Evolutionary conservation across 2,797 vertebrate genomes (phyloP), one percentile per base, ranked within the genome.

Genomic region (Halcyon chelicuti): DNA sequence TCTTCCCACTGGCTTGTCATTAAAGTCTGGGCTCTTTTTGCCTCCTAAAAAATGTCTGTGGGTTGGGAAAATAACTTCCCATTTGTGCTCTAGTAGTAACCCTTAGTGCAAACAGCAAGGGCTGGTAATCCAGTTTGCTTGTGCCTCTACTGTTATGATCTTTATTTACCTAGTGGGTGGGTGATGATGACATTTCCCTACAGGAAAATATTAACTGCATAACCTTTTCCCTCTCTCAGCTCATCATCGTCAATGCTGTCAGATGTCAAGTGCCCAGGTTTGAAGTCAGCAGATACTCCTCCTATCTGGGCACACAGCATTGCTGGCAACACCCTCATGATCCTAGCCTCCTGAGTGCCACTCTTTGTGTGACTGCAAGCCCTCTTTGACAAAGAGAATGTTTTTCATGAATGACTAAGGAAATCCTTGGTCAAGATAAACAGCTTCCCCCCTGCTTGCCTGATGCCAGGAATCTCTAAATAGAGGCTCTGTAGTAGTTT

Each of bases 381-480:
- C 58, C 47, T 54, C 65, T 88, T 79, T 77, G 96, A 97, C 96
- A 85, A 88, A 89, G 51, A 95, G 84, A 96, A 93, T 87, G 83
- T 94, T 98, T 97, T 97, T 93, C 92, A 70, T 80, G 77, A 94
- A 91, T 18, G 29, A 79, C 91, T 95, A 73, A 98, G 97, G 96
- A 98, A 97, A 97, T 93, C 97, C 84, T 97, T 88, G 95, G 66
- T 97, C 95, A 96, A 96, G 97, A 95, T 85, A 96, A 97, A 97
- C 96, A 98, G 91, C 60, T 84, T 85, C 78, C 60, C 57, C 55
- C 1, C 63, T 76, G 21, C 63, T 46, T 18, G 51, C 73, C 61
- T 93, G 88, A 84, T 97, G 97, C 97, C 98, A 97, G 95, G 63
- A 96, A 97, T 93, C 75, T 96, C 97, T 98, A 97, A 98, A 98